Evolutionary conservation across 2,888 invertebrate genomes (phyloP), one percentile per base, ranked within the genome.

Genomic region (Coleophora flavipennella): DNA sequence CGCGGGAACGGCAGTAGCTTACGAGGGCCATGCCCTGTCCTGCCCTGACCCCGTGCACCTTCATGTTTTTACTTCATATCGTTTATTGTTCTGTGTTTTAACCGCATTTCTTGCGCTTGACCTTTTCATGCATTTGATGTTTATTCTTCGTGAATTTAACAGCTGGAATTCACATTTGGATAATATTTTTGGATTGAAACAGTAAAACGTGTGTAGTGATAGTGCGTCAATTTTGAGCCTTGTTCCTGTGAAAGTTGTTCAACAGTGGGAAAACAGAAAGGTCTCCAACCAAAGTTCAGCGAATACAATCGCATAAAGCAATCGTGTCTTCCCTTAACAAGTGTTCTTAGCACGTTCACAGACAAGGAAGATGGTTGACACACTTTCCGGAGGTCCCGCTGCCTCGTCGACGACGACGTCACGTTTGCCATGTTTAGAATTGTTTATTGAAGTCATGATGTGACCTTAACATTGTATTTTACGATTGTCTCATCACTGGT

Each of bases 371-470:
- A 73, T 64, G 67, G 59, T 61, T 75, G 81, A 64, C 80, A 80
- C 70, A 83, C 74, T 79, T 81, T 75, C 68, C 63, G 71, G 67
- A 59, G 72, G 66, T 72, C 70, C 69, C 55, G 63, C 67, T 68
- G 29, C n/a, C 67, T 67, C 71, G 66, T 60, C 70, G 66, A 66
- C 70, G 69, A 58, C 67, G 59, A 75, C 70, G 71, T 80, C 81
- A 84, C 81, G 81, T 78, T 81, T 78, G 63, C 69, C 61, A 68
- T 80, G 80, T 81, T 79, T 62, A 57, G 72, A 68, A 76, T 81
- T 71, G 78, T 81, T 83, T 83, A 83, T 83, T 76, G 81, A 80
- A 81, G 83, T 76, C 80, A 81, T 81, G 81, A 76, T 81, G 71
- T 77, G 81, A 81, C 81, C 83, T 80, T 79, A 79, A 81, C 81